Percentiles rank a stretch among this genome's conserved stretches.
Conservation (phyloP, 2,113 vertebrate species). For the Heterocephalus glaber region DNA sequence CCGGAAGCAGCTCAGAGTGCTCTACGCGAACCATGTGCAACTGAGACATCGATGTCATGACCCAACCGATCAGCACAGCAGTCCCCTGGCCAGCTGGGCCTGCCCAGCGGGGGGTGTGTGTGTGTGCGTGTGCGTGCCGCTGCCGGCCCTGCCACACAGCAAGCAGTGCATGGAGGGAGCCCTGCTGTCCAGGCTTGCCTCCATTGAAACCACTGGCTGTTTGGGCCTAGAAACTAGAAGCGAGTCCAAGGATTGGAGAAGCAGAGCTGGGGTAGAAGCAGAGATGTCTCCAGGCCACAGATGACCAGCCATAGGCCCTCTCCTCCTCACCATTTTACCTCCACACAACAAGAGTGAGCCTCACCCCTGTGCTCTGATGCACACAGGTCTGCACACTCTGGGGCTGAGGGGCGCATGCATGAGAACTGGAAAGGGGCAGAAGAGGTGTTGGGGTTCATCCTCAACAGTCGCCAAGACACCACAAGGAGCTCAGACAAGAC, state of each 20-base stretch:
- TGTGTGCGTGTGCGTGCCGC: too few relatives aligned
- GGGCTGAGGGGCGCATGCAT: accelerated
- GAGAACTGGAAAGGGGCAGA: background rate
- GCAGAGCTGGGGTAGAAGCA: background rate
- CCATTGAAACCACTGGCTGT: background rate
- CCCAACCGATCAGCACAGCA: accelerated
- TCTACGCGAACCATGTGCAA: conserved; percentile 64
- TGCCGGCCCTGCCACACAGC: background rate
- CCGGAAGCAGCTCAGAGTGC: conserved; percentile 71
- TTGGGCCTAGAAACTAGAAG: background rate
- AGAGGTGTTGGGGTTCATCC: background rate
- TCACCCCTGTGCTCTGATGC: accelerated
- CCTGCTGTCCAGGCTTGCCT: too few relatives aligned
- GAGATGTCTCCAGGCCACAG: background rate
- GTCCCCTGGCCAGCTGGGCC: background rate
- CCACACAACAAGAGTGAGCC: background rate
- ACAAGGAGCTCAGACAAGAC: conserved; percentile 63
- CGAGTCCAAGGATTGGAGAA: background rate
- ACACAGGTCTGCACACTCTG: too few relatives aligned
- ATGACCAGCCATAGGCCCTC: background rate
- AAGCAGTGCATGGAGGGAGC: accelerated
- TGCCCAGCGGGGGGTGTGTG: background rate
- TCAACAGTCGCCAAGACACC: background rate
- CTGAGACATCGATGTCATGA: conserved; percentile 55
- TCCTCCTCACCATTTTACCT: background rate